A percentile compares a stretch with the other conserved stretches of the same genome.
Conservation (phyloP, 2,113 vertebrate genomes). For the Oreochromis tanganicae region DNA sequence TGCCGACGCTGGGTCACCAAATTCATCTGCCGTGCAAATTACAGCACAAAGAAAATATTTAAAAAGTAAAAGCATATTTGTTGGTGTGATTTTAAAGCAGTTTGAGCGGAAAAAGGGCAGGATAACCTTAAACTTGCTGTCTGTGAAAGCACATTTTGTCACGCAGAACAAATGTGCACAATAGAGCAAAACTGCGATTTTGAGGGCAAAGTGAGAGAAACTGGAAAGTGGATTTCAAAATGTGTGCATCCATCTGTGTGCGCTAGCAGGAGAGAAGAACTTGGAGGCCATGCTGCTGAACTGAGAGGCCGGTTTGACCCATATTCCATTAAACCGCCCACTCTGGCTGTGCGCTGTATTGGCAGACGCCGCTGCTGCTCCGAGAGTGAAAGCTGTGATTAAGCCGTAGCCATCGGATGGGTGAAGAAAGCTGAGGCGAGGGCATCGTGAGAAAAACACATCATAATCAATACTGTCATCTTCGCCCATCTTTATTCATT, state of each 20-base stretch:
- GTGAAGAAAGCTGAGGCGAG: background rate
- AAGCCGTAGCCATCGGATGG: background rate
- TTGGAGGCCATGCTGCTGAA: background rate
- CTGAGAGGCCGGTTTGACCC: slow-evolving; percentile 15
- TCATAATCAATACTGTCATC: slow-evolving; percentile 18
- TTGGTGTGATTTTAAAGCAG: background rate
- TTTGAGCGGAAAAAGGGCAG: background rate
- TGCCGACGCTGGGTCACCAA: background rate
- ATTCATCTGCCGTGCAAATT: background rate
- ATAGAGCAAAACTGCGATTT: background rate
- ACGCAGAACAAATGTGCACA: background rate
- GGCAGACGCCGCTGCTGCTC: background rate
- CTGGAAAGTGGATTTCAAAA: background rate
- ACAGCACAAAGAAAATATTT: background rate
- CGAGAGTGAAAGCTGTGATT: slow-evolving; percentile 23
- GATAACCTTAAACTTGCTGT: background rate
- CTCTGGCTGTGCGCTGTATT: background rate
- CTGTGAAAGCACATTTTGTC: background rate
- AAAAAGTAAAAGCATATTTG: background rate
- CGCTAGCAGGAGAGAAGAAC: background rate
- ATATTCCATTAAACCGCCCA: slow-evolving; percentile 29
- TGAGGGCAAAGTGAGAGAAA: slow-evolving; percentile 15
- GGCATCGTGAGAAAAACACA: background rate
- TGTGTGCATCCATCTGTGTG: slow-evolving; percentile 6
- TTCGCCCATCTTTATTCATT: background rate